Base-by-base conservation (phyloP, 2,888 invertebrate species). In the Adelphocoris suturalis region DNA sequence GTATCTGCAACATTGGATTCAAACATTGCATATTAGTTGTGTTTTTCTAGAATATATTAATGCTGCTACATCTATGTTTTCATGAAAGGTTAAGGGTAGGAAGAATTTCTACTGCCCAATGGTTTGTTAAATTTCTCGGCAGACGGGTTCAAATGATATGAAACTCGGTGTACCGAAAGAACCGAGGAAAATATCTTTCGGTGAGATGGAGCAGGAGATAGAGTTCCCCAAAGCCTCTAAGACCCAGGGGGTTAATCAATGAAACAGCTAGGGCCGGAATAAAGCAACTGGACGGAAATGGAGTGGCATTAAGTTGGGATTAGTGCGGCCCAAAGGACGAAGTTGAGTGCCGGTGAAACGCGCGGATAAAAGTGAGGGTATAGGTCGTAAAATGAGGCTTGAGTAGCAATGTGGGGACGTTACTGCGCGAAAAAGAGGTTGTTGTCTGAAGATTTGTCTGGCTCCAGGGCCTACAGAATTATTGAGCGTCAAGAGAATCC, bases 291-390 rank as follows among this genome's bases (percentile, higher is more conserved):
- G 52, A 52, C 52, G 14, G 52, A 16, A 52, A 52, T 52, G 52
- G 52, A 52, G 52, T 37, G 37, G 52, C 14, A 14, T 52, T 52
- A 12, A 52, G 61, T 61, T 9, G 61, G 61, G 61, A 61, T 61
- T 61, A 61, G 61, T 61, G 61, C 61, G 61, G n/a, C 61, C 61
- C 61, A 61, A n/a, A 61, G 61, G 61, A 61, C 14, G 61, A n/a
- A 61, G n/a, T n/a, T n/a, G n/a, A 61, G 61, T 52, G 16, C 52
- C 16, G 52, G 14, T 52, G 52, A 52, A 37, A 13, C 16, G 52
- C 16, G 16, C 19, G 61, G 16, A 61, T 61, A 61, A 61, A 61
- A 61, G 61, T n/a, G 61, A n/a, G 3, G 14, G 52, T 12, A 61
- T n/a, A n/a, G 61, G 16, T 11, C 52, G 12, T 52, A 52, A 61